A percentile compares a stretch with the other conserved stretches of the same genome.
These are phyloP conservation scores for Cassiopea xamachana DNA, from an alignment of 30 jellyfish, hydroid and myxozoan genomes.

Conservation along the genomic window DNA sequence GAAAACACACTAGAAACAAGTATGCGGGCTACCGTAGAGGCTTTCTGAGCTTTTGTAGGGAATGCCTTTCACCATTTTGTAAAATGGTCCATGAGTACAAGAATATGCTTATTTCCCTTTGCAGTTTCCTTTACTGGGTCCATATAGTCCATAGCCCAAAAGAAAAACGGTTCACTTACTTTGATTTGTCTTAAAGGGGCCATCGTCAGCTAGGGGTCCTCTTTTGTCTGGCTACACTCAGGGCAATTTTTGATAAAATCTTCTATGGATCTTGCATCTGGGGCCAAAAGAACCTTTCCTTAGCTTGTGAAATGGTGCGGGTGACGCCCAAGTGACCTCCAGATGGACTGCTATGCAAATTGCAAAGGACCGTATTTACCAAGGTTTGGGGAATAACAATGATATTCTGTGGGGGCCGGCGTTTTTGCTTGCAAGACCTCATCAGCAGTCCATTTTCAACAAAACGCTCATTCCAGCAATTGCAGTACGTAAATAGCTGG, in stretches of 20 bases:
- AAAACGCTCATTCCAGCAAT: constrained; percentile 14
- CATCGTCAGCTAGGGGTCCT: background rate
- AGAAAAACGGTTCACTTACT: constrained; percentile 44
- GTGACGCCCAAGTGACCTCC: background rate
- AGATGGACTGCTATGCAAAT: background rate
- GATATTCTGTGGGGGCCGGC: background rate
- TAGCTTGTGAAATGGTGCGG: background rate
- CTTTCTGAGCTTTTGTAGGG: constrained; percentile 27
- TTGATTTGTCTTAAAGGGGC: background rate
- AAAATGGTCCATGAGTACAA: constrained; percentile 37
- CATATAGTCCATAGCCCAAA: constrained; percentile 51
- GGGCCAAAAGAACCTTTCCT: background rate
- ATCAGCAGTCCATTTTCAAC: background rate
- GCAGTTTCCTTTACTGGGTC: constrained; percentile 40
- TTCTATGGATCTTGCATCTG: constrained; percentile 37
- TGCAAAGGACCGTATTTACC: background rate
- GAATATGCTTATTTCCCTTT: constrained; percentile 7
- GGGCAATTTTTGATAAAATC: constrained; percentile 67
- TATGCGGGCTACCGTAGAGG: constrained; percentile 39
- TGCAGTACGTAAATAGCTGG: constrained; percentile 28
- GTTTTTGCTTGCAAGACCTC: background rate
- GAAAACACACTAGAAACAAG: constrained; percentile 34
- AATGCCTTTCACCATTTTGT: constrained; percentile 20
- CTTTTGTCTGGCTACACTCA: constrained; percentile 68
- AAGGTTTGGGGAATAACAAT: background rate